Evolutionary conservation across 2,113 vertebrate species (phyloP), one percentile per base, ranked within the genome.

Genomic region (Dipodomys stephensi): DNA sequence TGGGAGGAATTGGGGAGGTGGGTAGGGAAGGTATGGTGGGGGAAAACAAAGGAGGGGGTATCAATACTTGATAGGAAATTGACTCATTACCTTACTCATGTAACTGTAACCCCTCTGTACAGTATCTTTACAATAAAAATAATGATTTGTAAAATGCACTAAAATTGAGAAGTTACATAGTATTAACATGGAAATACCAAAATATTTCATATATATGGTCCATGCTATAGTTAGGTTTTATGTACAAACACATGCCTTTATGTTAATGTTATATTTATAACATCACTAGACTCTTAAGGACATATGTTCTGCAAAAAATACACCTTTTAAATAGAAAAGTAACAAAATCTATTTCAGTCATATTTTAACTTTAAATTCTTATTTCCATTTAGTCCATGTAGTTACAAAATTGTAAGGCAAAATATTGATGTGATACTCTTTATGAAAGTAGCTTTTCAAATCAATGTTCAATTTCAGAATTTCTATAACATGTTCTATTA

Each of bases 401-500:
- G 62, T 53, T 87, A 95, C 78, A 28, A 81, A 97, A 95, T 89
- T 74, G 71, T 93, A 93, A 90, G 44, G 60, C 83, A 72, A 84
- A 94, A 53, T 94, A 32, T 32, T 25, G 2, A 82, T 85, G 94
- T 88, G 83, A 62, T 28, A 1, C 4, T 93, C 62, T 92, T 94
- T 62, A 85, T 79, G 76, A 93, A 81, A 92, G 1, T 81, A 95
- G 77, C 8, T 62, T 96, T 96, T 83, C 82, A 90, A 73, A 9
- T 92, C 87, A 92, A 83, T 65, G 10, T 77, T 72, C 1, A 73
- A 89, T 97, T 96, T 95, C 92, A 91, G 76, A 77, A 96, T 89
- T 89, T 95, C n/a, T 97, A 86, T 83, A 95, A 72, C 94, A 96
- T 87, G 35, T 49, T 95, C 44, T 97, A 96, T 94, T 97, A 44